A percentile compares a stretch with the other conserved stretches of the same genome.
Conservation (phyloP, 2,113 vertebrate species). For the Puntigrus tetrazona region DNA sequence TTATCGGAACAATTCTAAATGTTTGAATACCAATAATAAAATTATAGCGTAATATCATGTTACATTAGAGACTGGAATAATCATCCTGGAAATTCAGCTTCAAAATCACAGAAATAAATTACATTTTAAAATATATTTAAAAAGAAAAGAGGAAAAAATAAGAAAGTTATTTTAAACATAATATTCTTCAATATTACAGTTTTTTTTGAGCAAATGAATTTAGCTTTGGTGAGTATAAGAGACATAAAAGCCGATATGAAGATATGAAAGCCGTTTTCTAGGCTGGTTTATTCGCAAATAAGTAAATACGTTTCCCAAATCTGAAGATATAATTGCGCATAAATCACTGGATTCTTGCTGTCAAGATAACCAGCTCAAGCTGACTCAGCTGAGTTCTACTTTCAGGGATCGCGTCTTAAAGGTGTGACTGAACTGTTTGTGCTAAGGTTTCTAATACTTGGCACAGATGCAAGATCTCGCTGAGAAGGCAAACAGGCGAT, state of each 20-base stretch:
- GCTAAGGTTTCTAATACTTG: constrained; percentile 33
- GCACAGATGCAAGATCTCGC: constrained; percentile 27
- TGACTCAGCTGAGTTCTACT: constrained; percentile 33
- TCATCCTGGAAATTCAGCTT: too few relatives aligned
- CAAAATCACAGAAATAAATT: too few relatives aligned
- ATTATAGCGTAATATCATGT: too few relatives aligned
- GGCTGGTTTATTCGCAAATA: not conserved
- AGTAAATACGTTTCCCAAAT: not conserved
- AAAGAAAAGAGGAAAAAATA: too few relatives aligned
- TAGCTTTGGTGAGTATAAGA: not conserved
- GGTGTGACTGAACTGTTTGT: constrained; percentile 43
- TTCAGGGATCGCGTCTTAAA: constrained; percentile 8
- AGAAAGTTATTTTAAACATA: too few relatives aligned
- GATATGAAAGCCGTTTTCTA: not conserved
- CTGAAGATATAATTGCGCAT: not conserved
- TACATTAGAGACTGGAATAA: too few relatives aligned
- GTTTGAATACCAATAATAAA: too few relatives aligned
- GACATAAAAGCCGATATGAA: not conserved
- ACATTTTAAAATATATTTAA: too few relatives aligned
- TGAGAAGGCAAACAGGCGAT: not conserved
- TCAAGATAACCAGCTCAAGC: constrained; percentile 25
- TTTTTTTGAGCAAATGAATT: not conserved
- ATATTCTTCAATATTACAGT: not conserved
- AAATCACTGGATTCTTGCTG: constrained; percentile 5
- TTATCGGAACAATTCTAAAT: too few relatives aligned